phyloP scores from a whole-genome alignment of 2,113 vertebrate genomes.

The Choloepus hoffmanni region DNA sequence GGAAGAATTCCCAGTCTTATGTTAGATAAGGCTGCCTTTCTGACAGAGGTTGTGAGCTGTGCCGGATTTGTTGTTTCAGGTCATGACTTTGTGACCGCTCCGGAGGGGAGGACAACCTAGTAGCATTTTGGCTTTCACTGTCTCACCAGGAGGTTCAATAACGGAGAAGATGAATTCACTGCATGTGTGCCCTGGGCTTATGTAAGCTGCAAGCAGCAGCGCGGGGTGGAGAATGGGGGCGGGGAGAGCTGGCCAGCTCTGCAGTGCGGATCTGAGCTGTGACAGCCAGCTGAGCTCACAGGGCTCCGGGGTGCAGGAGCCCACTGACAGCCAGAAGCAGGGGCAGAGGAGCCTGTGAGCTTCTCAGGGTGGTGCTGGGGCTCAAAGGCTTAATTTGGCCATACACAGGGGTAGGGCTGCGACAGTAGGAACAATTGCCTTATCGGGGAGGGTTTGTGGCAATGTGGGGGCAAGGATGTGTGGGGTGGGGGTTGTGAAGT shows the following conservation, averaged over 20 bases:
- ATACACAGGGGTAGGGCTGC: neutral
- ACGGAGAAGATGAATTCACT: neutral
- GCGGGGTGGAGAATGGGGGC: rapidly evolving
- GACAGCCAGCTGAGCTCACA: neutral
- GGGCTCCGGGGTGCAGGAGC: neutral
- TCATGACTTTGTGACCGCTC: neutral
- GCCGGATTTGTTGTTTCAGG: neutral
- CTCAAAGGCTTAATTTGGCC: neutral
- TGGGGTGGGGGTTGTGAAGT: neutral
- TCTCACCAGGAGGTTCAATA: neutral
- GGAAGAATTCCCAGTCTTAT: neutral
- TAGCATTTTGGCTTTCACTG: neutral
- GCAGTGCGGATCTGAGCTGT: neutral
- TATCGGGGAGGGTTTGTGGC: neutral
- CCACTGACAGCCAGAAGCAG: neutral
- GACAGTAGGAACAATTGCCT: neutral
- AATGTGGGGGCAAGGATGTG: neutral
- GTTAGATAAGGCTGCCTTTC: neutral
- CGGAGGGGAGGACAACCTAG: neutral
- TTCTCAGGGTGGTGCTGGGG: neutral
- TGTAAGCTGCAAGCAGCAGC: neutral
- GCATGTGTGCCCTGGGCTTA: neutral
- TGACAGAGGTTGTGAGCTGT: neutral
- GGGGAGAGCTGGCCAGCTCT: neutral
- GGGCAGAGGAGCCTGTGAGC: neutral